phyloP scores from a whole-genome alignment of 1,140 invertebrate species.

The Pseudomyrmex pallidus region DNA sequence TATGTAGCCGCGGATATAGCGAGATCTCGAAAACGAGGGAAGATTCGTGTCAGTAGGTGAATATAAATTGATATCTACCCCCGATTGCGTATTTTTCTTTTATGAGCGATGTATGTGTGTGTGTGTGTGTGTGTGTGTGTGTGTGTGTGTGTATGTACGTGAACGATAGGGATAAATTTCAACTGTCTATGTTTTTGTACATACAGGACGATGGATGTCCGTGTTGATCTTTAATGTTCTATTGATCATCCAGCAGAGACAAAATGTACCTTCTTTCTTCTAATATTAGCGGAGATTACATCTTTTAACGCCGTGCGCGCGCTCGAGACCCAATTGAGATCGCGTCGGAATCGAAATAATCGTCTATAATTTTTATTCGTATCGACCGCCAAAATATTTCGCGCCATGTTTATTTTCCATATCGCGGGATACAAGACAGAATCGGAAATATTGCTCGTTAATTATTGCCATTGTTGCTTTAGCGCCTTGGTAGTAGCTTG shows the following conservation, averaged over 20 bases:
- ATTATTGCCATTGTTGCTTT: conserved; percentile 11
- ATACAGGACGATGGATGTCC: conserved; percentile 4
- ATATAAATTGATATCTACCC: conserved; percentile 35
- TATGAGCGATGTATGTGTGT: background rate
- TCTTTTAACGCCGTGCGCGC: conserved; percentile 21
- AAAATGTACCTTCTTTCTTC: conserved; percentile 24
- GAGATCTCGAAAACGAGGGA: conserved; percentile 1
- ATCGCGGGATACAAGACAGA: background rate
- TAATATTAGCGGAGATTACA: conserved; percentile 49
- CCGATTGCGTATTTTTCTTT: conserved; percentile 2
- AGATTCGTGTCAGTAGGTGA: conserved; percentile 50
- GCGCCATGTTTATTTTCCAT: conserved; percentile 19
- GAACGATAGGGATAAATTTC: background rate
- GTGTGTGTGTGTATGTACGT: background rate
- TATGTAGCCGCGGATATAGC: conserved; percentile 26
- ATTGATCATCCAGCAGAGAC: conserved; percentile 32
- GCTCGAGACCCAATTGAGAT: conserved; percentile 35
- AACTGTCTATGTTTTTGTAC: background rate
- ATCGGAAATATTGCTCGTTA: conserved; percentile 1
- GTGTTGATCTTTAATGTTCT: conserved; percentile 41
- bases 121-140: no score
- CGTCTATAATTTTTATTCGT: conserved; percentile 20
- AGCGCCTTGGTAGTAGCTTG: background rate
- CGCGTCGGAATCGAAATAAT: conserved; percentile 47
- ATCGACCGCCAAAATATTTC: conserved; percentile 21